phyloP scores from a whole-genome alignment of 2,888 invertebrate species.

The Andrena praecox region DNA sequence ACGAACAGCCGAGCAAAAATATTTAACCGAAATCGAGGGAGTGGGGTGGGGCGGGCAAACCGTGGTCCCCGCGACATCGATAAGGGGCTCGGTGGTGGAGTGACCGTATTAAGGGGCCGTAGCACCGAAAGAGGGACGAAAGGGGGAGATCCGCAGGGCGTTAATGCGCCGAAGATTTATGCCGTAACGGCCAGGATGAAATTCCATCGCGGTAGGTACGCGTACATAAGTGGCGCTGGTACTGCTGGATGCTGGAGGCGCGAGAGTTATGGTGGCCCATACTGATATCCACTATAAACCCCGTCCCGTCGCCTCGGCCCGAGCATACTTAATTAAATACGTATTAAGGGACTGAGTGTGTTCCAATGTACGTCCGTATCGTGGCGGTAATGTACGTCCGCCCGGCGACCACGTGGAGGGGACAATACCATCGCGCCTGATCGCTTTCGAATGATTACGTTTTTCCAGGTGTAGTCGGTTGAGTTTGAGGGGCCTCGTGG shows the following conservation, averaged over 20 bases:
- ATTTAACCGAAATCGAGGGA: conserved; percentile 4
- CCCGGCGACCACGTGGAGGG: conserved; percentile 27
- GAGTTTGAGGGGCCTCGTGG: too few relatives aligned
- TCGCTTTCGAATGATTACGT: conserved; percentile 25
- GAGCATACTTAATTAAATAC: conserved; percentile 83
- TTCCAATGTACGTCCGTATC: conserved; percentile 79
- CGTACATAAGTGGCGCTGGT: conserved; percentile 69
- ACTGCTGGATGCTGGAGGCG: conserved; percentile 66
- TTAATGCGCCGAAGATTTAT: conserved; percentile 82
- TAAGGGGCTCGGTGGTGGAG: conserved; percentile 48
- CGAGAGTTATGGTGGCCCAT: conserved; percentile 77
- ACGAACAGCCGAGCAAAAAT: conserved; percentile 22
- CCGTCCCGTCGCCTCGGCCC: conserved; percentile 65
- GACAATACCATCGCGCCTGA: conserved; percentile 3
- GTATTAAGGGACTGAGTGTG: conserved; percentile 83
- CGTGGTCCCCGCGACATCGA: conserved; percentile 23
- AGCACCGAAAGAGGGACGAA: conserved; percentile 58
- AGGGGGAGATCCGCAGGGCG: conserved; percentile 71
- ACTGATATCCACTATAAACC: conserved; percentile 79
- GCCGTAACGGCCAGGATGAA: conserved; percentile 80
- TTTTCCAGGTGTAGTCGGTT: background rate
- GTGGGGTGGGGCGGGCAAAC: background rate
- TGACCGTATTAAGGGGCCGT: conserved; percentile 73
- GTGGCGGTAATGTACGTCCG: conserved; percentile 63
- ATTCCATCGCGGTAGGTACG: conserved; percentile 79